Percentiles rank a stretch among this genome's conserved stretches.
Evolutionary conservation across 2,113 vertebrate genomes (phyloP).

Genomic region (Dolichotis patagonum): DNA sequence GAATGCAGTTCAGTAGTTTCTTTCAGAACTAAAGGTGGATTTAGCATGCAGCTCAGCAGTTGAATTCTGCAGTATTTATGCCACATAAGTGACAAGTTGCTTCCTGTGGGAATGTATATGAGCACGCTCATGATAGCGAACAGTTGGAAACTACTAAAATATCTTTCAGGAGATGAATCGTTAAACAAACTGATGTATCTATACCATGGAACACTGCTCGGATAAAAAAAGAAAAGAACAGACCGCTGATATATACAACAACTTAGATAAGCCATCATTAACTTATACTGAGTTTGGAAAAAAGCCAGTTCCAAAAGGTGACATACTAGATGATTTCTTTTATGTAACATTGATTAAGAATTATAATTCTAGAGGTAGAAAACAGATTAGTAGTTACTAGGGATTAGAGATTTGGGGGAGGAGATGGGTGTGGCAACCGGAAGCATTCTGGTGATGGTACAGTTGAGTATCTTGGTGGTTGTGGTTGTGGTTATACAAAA

Average conservation of each 20-base stretch:
- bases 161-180: background rate
- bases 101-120: background rate
- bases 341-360: slow-evolving; percentile 1
- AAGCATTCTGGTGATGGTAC: background rate
- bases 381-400: background rate
- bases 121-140: background rate
- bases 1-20: background rate
- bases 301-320: background rate
- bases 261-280: background rate
- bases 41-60: background rate
- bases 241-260: background rate
- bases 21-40: background rate
- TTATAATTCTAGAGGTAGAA: slow-evolving; percentile 23
- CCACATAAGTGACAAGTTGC: background rate
- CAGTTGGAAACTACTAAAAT: background rate
- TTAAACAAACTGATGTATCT: background rate
- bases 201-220: background rate
- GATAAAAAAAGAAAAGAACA: background rate
- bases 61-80: slow-evolving; percentile 7
- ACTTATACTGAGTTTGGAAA: background rate
- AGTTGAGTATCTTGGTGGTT: background rate
- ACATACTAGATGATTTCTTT: background rate
- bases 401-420: background rate
- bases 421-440: background rate
- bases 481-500: background rate